Evolutionary conservation across 2,113 vertebrate species (phyloP), one percentile per base, ranked within the genome.

Genomic region (Gambusia holbrooki): DNA sequence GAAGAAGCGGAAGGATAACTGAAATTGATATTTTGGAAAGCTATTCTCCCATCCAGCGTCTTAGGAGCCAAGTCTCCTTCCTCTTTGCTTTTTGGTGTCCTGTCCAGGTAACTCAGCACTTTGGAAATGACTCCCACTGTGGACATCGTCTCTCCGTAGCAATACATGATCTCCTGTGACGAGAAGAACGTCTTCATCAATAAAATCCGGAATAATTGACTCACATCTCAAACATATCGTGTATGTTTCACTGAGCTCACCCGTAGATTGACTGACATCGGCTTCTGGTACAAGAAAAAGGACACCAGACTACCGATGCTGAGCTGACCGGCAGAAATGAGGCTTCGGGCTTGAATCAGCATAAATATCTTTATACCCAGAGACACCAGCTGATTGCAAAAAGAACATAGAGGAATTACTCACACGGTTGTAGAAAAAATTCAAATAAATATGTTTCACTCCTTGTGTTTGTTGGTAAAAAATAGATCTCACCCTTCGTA

Each of bases 251-350:
- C 0, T 29, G 6, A 1, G 30, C 92, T 91, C 77, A 97, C 97
- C 5, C 22, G 86, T 37, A 97, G 80, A 0, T 91, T 66, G 0
- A 0, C 0, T 1, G 91, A 76, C 72, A 95, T 93, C 1, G 94
- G 87, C 48, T 88, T 95, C 89, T 97, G 95, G 91, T 96, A 97
- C 7, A 98, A 71, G n/a, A 97, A 73, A 62, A 98, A 97, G 51
- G 96, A 93, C 25, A 98, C 73, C 0, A 98, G 92, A 2, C 83
- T 88, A 0, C 96, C 95, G 1, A 75, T 71, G 29, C 79, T 96
- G 77, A 97, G 86, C 62, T 84, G 87, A 0, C 94, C 93, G 0
- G 87, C 80, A 0, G 40, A 81, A 77, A 97, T 94, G 76, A 97
- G 94, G 22, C 30, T 81, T 25, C 94, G 92, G 0, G 96, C 96